A percentile compares a stretch with the other conserved stretches of the same genome.
phyloP scores from a whole-genome alignment of 2,113 vertebrate genomes.

The Echinops telfairi region DNA sequence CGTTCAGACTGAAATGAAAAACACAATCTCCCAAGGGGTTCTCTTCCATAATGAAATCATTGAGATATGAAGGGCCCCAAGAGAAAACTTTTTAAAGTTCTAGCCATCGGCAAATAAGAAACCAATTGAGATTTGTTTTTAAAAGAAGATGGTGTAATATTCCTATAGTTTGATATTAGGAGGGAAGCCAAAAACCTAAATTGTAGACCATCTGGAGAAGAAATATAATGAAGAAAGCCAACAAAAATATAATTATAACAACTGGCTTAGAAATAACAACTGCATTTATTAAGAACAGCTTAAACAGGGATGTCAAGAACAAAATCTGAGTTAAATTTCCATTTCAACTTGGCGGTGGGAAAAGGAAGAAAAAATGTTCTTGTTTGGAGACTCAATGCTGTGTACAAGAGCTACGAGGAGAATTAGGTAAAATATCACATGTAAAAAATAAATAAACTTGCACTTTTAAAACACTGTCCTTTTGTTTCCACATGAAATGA shows the following conservation, averaged over 20 bases:
- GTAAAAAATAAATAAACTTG: not conserved
- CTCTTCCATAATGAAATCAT: conserved; percentile 81
- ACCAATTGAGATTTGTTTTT: conserved; percentile 78
- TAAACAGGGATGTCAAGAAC: conserved; percentile 70
- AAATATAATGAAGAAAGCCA: conserved; percentile 85
- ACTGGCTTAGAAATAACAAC: conserved; percentile 85
- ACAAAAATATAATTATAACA: conserved; percentile 88
- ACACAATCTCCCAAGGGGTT: conserved; percentile 64
- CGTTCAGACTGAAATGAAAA: conserved; percentile 80
- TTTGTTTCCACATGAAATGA: conserved; percentile 12
- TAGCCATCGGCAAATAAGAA: conserved; percentile 82
- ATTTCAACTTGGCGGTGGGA: conserved; percentile 77
- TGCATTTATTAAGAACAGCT: conserved; percentile 85
- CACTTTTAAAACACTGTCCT: conserved; percentile 37
- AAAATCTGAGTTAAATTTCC: conserved; percentile 80
- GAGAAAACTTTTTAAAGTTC: conserved; percentile 72
- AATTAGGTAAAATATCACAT: conserved; percentile 62
- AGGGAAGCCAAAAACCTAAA: conserved; percentile 80
- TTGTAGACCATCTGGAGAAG: conserved; percentile 82
- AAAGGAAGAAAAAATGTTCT: conserved; percentile 73
- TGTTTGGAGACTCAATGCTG: conserved; percentile 55
- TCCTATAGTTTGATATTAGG: conserved; percentile 82
- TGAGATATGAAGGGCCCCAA: conserved; percentile 77
- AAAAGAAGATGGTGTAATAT: conserved; percentile 66
- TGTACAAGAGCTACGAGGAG: conserved; percentile 59